Base-by-base conservation (phyloP, 1,140 invertebrate species). In the Sinella curviseta region DNA sequence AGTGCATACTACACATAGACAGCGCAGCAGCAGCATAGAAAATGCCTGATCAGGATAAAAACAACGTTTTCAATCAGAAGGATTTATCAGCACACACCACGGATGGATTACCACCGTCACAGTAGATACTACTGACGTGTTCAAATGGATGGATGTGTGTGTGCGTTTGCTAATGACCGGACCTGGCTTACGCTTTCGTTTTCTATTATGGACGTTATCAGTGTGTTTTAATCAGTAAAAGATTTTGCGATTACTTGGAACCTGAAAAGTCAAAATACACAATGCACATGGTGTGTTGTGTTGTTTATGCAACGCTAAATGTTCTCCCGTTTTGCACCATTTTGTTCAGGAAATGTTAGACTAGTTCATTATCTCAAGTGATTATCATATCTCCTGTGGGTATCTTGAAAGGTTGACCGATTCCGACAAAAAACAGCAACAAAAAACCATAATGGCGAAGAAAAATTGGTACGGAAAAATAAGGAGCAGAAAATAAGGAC, bases 311-410 rank as follows among this genome's bases (percentile, higher is more conserved):
- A 65, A 65, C 39, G 26, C 3, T 65, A 48, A n/a, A 17, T 65
- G 57, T 26, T 65, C 26, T 65, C 8, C 39, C 39, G 39, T 65
- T 65, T 65, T 65, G 57, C 26, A n/a, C 4, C 57, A 26, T 65
- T 65, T 65, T 65, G 57, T 26, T 17, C 57, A 65, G 57, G 57
- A 65, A 65, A 65, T 65, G 57, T 65, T 65, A 17, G 26, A 16
- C 16, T n/a, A 4, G 57, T 26, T 4, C 4, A 26, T 65, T n/a
- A 65, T 65, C 24, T 14, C 20, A 48, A 26, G 57, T 65, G 57
- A 65, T n/a, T 12, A 48, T 48, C 39, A 65, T 65, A 26, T 65
- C 57, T n/a, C 8, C 8, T n/a, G 26, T n/a, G 26, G 57, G 57
- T 12, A 60, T 60, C 57, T 60, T 60, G 12, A 60, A 60, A 60